phyloP scores from a whole-genome alignment of 1,140 invertebrate species.

The Lutraria rhynchaena region DNA sequence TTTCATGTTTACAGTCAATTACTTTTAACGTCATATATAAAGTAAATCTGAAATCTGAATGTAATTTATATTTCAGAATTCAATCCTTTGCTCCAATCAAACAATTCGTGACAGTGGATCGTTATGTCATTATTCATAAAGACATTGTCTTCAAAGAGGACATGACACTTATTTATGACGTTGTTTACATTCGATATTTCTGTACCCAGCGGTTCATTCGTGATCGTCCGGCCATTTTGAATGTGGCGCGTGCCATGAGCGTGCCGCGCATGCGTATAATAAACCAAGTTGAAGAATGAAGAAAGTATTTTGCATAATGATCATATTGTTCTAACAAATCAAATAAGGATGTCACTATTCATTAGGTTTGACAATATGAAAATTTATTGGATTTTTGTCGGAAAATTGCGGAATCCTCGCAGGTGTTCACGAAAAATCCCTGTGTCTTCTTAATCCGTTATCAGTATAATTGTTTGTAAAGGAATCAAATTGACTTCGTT shows the following conservation, averaged over 20 bases:
- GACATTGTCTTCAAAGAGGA: neutral
- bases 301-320: slow-evolving; percentile 63
- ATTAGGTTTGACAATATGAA: slow-evolving; percentile 59
- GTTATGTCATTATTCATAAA: slow-evolving; percentile 24
- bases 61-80: no score
- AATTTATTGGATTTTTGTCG: slow-evolving; percentile 59
- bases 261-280: slow-evolving; percentile 36
- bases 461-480: slow-evolving; percentile 33
- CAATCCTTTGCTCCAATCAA: no score
- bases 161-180: slow-evolving; percentile 46
- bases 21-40: no score
- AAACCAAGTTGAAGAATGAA: slow-evolving; percentile 36
- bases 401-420: slow-evolving; percentile 51
- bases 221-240: slow-evolving; percentile 42
- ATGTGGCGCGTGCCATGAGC: slow-evolving; percentile 50
- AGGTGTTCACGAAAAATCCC: slow-evolving; percentile 42
- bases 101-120: neutral
- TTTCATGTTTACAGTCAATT: no score
- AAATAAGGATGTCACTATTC: slow-evolving; percentile 54
- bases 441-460: slow-evolving; percentile 39
- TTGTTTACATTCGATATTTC: slow-evolving; percentile 41
- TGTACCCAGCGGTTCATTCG: slow-evolving; percentile 26
- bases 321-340: slow-evolving; percentile 59
- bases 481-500: slow-evolving; percentile 47
- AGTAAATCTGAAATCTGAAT: no score